phyloP scores from a whole-genome alignment of 2,797 vertebrate species.

The Orientallactaga sibirica region DNA sequence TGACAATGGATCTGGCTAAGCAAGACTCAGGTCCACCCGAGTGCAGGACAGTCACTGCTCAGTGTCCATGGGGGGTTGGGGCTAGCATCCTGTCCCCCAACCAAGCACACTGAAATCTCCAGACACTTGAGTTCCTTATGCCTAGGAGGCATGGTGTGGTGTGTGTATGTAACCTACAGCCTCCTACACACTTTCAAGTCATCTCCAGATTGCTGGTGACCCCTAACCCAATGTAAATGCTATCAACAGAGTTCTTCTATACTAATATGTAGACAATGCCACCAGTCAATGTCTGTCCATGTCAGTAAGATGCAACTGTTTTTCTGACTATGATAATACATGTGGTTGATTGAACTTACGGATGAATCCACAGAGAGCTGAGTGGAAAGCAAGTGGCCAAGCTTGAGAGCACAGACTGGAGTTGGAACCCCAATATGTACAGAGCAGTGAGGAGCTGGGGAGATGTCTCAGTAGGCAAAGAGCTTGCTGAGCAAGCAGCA shows the following conservation, averaged over 20 bases:
- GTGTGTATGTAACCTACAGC: not conserved
- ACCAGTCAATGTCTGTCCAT: not conserved
- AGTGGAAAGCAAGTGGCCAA: not conserved
- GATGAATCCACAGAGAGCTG: not conserved
- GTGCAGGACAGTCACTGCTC: no score
- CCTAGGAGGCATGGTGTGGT: no score
- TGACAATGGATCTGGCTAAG: not conserved
- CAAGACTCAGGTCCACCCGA: not conserved
- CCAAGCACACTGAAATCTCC: not conserved
- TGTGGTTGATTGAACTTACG: not conserved
- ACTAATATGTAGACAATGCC: not conserved
- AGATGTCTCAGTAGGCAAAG: no score
- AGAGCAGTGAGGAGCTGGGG: not conserved
- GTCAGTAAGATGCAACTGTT: not conserved
- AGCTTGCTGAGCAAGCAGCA: no score
- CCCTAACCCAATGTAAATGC: not conserved
- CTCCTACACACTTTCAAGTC: not conserved
- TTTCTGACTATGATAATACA: not conserved
- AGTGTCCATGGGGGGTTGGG: not conserved
- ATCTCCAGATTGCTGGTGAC: not conserved
- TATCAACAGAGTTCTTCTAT: no score
- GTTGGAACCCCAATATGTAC: not conserved
- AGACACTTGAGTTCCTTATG: not conserved
- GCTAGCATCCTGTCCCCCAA: not conserved
- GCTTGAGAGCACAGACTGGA: not conserved